Percentiles rank a stretch among this genome's conserved stretches.
phyloP scores from a whole-genome alignment of 2,113 vertebrate genomes.

The Tamias sibiricus region DNA sequence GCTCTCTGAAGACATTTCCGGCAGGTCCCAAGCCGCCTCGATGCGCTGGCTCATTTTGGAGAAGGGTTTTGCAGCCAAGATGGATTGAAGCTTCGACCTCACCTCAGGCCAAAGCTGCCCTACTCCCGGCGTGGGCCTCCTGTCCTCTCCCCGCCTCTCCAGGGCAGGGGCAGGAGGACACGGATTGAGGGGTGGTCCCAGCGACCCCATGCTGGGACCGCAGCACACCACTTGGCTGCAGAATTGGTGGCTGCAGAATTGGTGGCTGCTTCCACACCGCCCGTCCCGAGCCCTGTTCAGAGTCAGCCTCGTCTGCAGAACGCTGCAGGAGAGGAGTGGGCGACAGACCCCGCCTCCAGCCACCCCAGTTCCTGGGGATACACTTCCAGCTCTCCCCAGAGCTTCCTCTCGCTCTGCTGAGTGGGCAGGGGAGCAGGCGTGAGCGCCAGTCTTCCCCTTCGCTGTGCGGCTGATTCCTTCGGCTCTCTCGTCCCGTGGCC shows the following conservation, averaged over 20 bases:
- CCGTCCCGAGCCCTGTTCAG: too few species aligned
- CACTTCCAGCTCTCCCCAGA: neutral
- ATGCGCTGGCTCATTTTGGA: neutral
- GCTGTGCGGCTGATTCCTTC: neutral
- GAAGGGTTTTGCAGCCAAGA: neutral
- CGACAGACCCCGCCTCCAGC: neutral
- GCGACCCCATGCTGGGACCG: fast-evolving
- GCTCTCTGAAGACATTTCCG: too few species aligned
- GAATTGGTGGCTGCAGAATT: too few species aligned
- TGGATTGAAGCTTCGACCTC: neutral
- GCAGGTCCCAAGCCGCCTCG: neutral
- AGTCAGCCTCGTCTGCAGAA: neutral
- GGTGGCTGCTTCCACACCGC: neutral
- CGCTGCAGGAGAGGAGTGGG: neutral
- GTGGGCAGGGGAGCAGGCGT: neutral
- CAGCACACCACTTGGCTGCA: neutral
- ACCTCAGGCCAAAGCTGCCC: neutral
- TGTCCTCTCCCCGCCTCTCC: neutral
- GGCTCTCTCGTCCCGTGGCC: neutral
- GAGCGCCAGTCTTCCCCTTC: neutral
- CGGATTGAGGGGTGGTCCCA: too few species aligned
- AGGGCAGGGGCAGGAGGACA: neutral
- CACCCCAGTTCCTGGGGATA: neutral
- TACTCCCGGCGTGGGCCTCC: fast-evolving
- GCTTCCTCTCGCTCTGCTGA: fast-evolving